Evolutionary conservation across 2,888 invertebrate genomes (phyloP), one percentile per base, ranked within the genome.

Genomic region (Rutpela maculata): DNA sequence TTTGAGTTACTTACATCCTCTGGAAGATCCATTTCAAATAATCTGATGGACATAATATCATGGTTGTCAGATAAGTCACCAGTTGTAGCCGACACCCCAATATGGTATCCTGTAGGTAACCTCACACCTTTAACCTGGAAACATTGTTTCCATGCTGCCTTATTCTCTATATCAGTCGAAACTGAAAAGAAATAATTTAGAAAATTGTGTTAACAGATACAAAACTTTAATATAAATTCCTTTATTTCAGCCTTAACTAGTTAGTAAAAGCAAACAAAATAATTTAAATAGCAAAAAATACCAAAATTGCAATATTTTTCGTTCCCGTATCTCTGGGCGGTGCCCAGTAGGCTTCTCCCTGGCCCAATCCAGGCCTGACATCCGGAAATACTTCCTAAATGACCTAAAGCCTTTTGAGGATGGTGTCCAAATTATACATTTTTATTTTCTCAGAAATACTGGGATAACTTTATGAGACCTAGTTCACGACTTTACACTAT

Each of bases 61-160:
- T 99, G 99, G 89, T 96, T 98, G 91, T 99, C 99, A 78, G 96
- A 95, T 62, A 99, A 91, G 89, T 99, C 99, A 1, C 99, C 99
- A 0, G 99, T 99, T 0, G 98, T 98, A 0, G 99, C 98, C 0
- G 98, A 95, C 5, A 97, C 92, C 1, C 99, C 99, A 89, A 98
- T 95, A 90, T 93, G 98, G 90, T 99, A 99, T 0, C 98, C 98
- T 0, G 98, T 98, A 0, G 99, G 99, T 11, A 99, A 91, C 77
- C 94, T 92, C 0, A 99, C 96, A 65, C 97, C 97, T 84, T 94
- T 93, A 0, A 98, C 98, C 73, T 93, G 92, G 85, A 99, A 94
- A 87, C 99, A 99, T 86, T 95, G 95, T 86, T 97, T 96, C 98
- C 99, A 99, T 0, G 95, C 95, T 84, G 95, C 96, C 89, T 96